A percentile compares a stretch with the other conserved stretches of the same genome.
Conservation (phyloP, 2,113 vertebrate species). For the Acinonyx jubatus region DNA sequence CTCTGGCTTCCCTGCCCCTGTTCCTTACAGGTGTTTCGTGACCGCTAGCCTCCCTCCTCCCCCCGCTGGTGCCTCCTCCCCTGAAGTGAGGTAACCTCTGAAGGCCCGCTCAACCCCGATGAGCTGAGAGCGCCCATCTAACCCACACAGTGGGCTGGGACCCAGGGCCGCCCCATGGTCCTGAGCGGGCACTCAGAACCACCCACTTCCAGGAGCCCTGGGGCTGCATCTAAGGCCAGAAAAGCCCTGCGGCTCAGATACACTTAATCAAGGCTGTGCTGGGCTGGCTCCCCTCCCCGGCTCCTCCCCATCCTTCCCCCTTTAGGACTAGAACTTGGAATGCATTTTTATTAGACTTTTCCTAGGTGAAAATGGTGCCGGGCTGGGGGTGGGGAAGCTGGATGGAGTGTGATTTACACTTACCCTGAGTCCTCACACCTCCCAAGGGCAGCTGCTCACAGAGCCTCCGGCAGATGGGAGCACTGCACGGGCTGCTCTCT, state of each 20-base stretch:
- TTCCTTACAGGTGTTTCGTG: no score
- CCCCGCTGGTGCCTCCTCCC: background rate
- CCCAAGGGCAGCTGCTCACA: slow-evolving; percentile 57
- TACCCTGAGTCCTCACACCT: slow-evolving; percentile 70
- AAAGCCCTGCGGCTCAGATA: background rate
- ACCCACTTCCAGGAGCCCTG: background rate
- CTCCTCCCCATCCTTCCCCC: slow-evolving; percentile 17
- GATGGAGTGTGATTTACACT: slow-evolving; percentile 74
- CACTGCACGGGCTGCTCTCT: background rate
- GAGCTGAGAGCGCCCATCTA: background rate
- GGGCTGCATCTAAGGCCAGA: background rate
- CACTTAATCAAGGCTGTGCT: background rate
- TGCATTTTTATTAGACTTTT: slow-evolving; percentile 70
- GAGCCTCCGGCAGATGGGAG: background rate
- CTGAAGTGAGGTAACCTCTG: background rate
- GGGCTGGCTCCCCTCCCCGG: background rate
- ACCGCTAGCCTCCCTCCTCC: background rate
- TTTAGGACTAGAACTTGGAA: slow-evolving; percentile 38
- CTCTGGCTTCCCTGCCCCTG: background rate
- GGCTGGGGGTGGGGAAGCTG: slow-evolving; percentile 37
- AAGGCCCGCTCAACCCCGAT: background rate
- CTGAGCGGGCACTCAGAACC: background rate
- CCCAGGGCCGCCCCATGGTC: background rate
- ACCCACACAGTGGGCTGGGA: background rate
- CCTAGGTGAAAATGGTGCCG: slow-evolving; percentile 69